Percentiles rank a stretch among this genome's conserved stretches.
Evolutionary conservation across 2,888 invertebrate species (phyloP).

Genomic region (Sinelater perroti): DNA sequence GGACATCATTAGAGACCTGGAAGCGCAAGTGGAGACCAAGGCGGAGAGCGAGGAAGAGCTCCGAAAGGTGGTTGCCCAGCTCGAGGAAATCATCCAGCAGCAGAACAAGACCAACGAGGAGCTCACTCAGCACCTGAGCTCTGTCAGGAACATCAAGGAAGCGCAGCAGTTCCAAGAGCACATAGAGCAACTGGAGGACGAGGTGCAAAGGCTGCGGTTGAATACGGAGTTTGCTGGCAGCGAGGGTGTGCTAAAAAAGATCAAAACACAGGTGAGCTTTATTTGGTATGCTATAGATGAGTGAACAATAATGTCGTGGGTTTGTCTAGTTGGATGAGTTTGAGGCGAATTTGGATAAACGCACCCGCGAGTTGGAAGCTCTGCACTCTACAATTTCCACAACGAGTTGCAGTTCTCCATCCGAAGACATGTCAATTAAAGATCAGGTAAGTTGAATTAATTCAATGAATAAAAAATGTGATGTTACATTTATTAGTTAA

Average conservation of each 20-base stretch:
- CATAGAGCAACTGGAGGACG: conserved; percentile 61
- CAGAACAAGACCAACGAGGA: conserved; percentile 60
- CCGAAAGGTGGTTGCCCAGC: conserved; percentile 63
- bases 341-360: conserved; percentile 72
- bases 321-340: conserved; percentile 67
- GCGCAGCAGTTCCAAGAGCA: conserved; percentile 60
- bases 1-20: conserved; percentile 81
- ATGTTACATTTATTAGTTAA: too few relatives aligned
- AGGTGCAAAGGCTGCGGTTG: conserved; percentile 54
- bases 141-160: conserved; percentile 60
- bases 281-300: background rate
- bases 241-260: conserved; percentile 58
- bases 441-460: too few relatives aligned
- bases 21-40: conserved; percentile 77
- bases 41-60: conserved; percentile 69
- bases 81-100: conserved; percentile 60
- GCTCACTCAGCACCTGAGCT: conserved; percentile 65
- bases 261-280: conserved; percentile 59
- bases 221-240: conserved; percentile 56
- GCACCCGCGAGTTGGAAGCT: conserved; percentile 78
- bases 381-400: conserved; percentile 72
- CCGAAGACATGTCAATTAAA: conserved; percentile 81
- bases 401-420: conserved; percentile 77
- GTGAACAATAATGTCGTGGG: conserved; percentile 22
- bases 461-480: too few relatives aligned